These are phyloP conservation scores for Uromys caudimaculatus DNA, from an alignment of 2,797 vertebrate genomes.

Conservation along the genomic window DNA sequence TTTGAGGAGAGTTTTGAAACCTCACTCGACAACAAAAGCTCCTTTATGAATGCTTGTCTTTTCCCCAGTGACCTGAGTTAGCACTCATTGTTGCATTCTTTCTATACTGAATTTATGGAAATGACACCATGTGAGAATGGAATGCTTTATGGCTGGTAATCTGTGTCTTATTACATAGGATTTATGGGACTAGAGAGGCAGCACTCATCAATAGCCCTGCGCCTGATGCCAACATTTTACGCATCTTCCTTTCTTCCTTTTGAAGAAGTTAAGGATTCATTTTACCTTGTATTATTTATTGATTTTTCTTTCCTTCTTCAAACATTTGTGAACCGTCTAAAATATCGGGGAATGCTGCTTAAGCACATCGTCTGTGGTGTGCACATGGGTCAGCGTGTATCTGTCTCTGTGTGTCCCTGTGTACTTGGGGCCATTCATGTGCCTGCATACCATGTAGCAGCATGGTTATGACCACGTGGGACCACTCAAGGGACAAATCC, in stretches of 20 bases:
- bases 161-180: constrained; percentile 59
- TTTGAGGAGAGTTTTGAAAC: constrained; percentile 63
- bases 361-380: background rate
- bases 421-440: background rate
- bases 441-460: background rate
- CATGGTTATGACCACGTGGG: background rate
- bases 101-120: constrained; percentile 58
- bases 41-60: constrained; percentile 54
- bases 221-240: background rate
- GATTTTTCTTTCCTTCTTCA: constrained; percentile 38
- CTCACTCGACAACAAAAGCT: background rate
- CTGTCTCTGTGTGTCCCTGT: background rate
- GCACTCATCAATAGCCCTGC: constrained; percentile 23
- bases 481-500: constrained; percentile 9
- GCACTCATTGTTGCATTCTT: constrained; percentile 45
- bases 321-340: constrained; percentile 24
- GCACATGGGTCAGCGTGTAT: background rate
- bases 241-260: background rate
- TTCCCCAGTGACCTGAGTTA: constrained; percentile 64
- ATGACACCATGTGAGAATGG: constrained; percentile 65
- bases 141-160: constrained; percentile 75
- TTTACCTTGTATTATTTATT: constrained; percentile 38
- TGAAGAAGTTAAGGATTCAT: constrained; percentile 50
- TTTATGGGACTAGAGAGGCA: constrained; percentile 65
- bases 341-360: background rate